These are phyloP conservation scores for Periphyllus acericola DNA, from an alignment of 2,888 invertebrate genomes.

Conservation along the genomic window DNA sequence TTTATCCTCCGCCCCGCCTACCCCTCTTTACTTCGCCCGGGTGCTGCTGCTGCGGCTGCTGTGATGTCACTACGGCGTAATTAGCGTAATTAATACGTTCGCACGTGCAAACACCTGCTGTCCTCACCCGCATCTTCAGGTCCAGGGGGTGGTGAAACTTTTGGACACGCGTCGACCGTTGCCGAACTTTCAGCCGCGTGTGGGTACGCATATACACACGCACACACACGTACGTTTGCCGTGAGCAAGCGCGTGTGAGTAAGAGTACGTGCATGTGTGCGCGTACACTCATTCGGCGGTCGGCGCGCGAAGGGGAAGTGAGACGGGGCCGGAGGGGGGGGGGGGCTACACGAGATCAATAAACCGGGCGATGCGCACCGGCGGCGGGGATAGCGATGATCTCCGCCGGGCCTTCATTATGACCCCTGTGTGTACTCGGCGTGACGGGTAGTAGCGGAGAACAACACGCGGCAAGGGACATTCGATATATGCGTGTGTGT, in stretches of 20 bases:
- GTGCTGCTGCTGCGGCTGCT: neutral
- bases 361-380: conserved; percentile 61
- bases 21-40: too few species aligned
- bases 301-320: conserved; percentile 13
- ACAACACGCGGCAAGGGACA: neutral
- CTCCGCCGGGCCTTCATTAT: conserved; percentile 59
- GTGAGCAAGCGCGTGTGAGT: neutral
- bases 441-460: neutral
- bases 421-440: conserved; percentile 41
- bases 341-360: conserved; percentile 58
- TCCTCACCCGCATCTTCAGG: conserved; percentile 1
- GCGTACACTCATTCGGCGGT: conserved; percentile 39
- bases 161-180: conserved; percentile 55
- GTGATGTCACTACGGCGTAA: conserved; percentile 35
- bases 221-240: neutral
- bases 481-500: neutral
- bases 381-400: conserved; percentile 40
- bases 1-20: neutral
- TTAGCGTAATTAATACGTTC: conserved; percentile 60
- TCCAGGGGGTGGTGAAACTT: conserved; percentile 21
- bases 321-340: neutral
- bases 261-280: neutral
- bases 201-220: neutral
- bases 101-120: conserved; percentile 56
- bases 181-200: conserved; percentile 37